Percentiles rank a stretch among this genome's conserved stretches.
These are phyloP conservation scores for Halictus quadricinctus DNA, from an alignment of 2,888 invertebrate genomes.

Conservation along the genomic window DNA sequence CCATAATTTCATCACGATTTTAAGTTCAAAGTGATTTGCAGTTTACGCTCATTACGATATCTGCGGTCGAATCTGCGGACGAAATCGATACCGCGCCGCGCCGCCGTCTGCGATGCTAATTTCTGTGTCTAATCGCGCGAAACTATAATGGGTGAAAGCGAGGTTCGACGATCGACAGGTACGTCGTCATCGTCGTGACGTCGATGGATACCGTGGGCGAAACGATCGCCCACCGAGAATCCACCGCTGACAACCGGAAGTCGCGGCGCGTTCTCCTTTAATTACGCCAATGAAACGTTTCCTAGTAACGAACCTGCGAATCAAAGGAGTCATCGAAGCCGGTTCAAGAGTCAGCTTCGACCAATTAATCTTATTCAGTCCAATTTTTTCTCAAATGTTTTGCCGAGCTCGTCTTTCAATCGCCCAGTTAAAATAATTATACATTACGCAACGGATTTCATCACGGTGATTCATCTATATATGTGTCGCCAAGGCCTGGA, in stretches of 20 bases:
- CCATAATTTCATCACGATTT: not conserved
- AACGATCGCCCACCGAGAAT: slow-evolving; percentile 4
- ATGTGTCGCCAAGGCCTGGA: too few relatives aligned
- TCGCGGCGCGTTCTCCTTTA: slow-evolving; percentile 1
- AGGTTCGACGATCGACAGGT: slow-evolving; percentile 9
- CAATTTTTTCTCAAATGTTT: not conserved
- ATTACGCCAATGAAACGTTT: not conserved
- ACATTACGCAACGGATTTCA: too few relatives aligned
- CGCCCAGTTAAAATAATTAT: not conserved
- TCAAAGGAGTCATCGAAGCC: not conserved
- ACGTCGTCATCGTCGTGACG: slow-evolving; percentile 13
- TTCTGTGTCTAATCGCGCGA: slow-evolving; percentile 9
- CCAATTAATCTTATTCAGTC: not conserved
- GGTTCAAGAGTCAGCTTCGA: not conserved
- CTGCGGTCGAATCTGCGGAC: not conserved
- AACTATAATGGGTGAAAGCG: slow-evolving; percentile 5
- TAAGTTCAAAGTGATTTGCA: not conserved
- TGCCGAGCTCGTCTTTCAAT: not conserved
- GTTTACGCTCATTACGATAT: not conserved
- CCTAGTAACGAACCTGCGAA: not conserved
- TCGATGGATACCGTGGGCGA: slow-evolving; percentile 3
- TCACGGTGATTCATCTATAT: too few relatives aligned
- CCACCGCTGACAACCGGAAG: slow-evolving; percentile 4
- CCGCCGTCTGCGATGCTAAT: not conserved
- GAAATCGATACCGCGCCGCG: not conserved